Evolutionary conservation across 2,113 vertebrate species (phyloP).

Genomic region (Platysteira castanea): DNA sequence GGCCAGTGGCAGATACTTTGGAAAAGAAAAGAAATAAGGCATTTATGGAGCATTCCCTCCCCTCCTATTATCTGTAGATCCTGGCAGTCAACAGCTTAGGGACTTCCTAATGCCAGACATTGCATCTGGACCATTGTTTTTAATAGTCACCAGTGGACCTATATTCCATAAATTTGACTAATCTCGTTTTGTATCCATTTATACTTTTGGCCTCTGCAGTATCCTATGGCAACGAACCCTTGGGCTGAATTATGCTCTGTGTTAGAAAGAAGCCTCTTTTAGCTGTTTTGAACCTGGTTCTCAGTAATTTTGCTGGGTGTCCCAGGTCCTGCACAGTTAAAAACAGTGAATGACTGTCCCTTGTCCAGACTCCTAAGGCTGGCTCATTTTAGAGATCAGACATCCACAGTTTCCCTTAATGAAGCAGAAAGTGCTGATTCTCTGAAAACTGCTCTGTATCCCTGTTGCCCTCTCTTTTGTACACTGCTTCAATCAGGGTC

Average conservation of each 20-base stretch:
- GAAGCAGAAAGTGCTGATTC: not conserved
- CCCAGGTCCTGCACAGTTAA: not conserved
- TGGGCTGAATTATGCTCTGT: not conserved
- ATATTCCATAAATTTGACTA: constrained; percentile 31
- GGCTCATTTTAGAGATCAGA: not conserved
- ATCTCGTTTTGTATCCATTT: not conserved
- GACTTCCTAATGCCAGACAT: not conserved
- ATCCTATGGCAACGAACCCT: not conserved
- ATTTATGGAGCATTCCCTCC: not conserved
- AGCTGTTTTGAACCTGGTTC: not conserved
- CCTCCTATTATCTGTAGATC: not conserved
- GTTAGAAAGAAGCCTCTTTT: not conserved
- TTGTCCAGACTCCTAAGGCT: not conserved
- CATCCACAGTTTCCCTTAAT: not conserved
- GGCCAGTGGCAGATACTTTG: not conserved
- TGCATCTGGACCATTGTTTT: not conserved
- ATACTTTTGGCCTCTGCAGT: not conserved
- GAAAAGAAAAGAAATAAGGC: not conserved
- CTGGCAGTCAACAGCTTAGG: not conserved
- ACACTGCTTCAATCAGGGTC: not conserved
- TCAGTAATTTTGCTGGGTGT: not conserved
- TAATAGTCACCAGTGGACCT: not conserved
- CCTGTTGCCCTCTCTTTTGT: not conserved
- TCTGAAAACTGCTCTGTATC: not conserved
- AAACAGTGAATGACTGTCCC: not conserved